Evolutionary conservation across 2,797 vertebrate species (phyloP).

Genomic region (Channa striata): DNA sequence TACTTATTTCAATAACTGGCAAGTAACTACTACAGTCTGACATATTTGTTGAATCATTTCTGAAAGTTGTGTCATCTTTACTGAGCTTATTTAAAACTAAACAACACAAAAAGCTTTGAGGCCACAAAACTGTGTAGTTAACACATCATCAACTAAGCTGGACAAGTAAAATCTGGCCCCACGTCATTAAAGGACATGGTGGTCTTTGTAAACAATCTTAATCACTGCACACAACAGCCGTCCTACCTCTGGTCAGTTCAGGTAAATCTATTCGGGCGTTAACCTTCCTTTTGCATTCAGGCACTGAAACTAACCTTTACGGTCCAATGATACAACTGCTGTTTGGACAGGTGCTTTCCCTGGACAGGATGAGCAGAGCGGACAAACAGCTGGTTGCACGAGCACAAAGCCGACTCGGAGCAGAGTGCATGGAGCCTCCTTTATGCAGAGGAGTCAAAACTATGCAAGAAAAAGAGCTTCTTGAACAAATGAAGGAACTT

Average conservation of each 20-base stretch:
- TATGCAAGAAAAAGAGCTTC: constrained; percentile 16
- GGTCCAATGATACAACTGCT: constrained; percentile 57
- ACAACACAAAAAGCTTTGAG: background rate
- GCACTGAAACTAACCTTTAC: constrained; percentile 52
- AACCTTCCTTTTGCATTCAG: constrained; percentile 55
- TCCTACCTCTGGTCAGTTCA: constrained; percentile 29
- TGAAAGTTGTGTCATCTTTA: background rate
- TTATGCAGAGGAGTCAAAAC: constrained; percentile 35
- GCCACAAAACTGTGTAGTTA: background rate
- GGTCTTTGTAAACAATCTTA: constrained; percentile 7
- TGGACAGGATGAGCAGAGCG: constrained; percentile 60
- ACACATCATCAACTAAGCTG: background rate
- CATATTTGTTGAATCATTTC: background rate
- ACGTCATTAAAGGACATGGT: background rate
- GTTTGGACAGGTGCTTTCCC: constrained; percentile 78
- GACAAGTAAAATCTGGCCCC: constrained; percentile 3
- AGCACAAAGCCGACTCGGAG: constrained; percentile 48
- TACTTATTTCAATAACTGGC: background rate
- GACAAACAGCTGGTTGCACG: constrained; percentile 66
- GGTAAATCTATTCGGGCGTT: constrained; percentile 42
- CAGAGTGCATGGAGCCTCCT: constrained; percentile 31
- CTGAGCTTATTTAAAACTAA: background rate
- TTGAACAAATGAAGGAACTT: constrained; percentile 12
- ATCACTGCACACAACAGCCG: constrained; percentile 13
- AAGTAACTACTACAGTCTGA: background rate